These are phyloP conservation scores for Pipistrellus pygmaeus DNA, from an alignment of 2,797 vertebrate genomes.

Conservation along the genomic window DNA sequence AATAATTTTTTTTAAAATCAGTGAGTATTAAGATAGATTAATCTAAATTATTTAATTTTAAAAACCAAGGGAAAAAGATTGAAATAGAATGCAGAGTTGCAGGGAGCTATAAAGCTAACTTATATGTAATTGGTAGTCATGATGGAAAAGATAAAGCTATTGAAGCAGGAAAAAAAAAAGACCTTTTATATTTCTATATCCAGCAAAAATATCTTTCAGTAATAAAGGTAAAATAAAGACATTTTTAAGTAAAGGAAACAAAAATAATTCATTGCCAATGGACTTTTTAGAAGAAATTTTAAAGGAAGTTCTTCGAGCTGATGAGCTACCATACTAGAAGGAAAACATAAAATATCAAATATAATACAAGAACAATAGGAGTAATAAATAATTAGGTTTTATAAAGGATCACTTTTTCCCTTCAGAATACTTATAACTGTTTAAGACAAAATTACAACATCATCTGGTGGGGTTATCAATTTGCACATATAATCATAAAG, in stretches of 20 bases:
- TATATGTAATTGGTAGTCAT: background rate
- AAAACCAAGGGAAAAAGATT: background rate
- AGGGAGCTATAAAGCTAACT: background rate
- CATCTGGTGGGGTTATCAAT: background rate
- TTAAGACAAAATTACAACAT: background rate
- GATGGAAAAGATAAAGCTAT: background rate
- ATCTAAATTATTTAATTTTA: background rate
- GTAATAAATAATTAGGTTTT: background rate
- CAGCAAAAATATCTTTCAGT: background rate
- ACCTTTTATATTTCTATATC: background rate
- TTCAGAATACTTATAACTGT: background rate
- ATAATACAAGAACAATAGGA: background rate
- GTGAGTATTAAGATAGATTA: background rate
- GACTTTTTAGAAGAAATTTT: background rate
- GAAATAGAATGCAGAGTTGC: background rate
- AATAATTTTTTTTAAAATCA: background rate
- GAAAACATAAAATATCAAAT: constrained; percentile 15
- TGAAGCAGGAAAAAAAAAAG: background rate
- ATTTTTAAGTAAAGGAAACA: constrained; percentile 29
- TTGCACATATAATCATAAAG: background rate
- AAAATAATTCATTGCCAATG: background rate
- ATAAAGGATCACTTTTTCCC: background rate
- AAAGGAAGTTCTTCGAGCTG: background rate
- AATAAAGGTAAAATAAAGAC: constrained; percentile 3
- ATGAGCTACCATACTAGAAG: background rate